Evolutionary conservation across 2,888 invertebrate genomes (phyloP).

Genomic region (Eristalis arbustorum): DNA sequence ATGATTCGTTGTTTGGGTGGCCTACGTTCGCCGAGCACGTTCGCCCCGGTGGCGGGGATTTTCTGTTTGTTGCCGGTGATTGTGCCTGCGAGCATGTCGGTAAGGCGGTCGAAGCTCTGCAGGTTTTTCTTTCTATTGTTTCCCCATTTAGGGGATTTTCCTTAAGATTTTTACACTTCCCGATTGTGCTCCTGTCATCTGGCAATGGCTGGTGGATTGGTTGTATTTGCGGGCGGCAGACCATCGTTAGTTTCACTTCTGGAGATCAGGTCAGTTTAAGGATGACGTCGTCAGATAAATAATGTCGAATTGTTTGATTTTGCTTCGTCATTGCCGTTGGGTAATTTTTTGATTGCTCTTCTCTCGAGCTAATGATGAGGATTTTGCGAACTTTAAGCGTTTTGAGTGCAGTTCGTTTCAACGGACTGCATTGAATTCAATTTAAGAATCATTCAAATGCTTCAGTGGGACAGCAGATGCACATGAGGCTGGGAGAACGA

Average conservation of each 20-base stretch:
- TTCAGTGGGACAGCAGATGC: background rate
- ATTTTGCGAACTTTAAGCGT: background rate
- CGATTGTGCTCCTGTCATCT: conserved; percentile 29
- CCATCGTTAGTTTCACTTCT: conserved; percentile 12
- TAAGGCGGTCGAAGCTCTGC: background rate
- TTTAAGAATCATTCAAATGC: background rate
- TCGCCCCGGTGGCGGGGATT: background rate
- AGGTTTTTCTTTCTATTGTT: conserved; percentile 54
- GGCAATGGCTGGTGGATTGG: background rate
- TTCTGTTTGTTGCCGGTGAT: conserved; percentile 18
- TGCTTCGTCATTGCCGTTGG: background rate
- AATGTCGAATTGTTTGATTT: conserved; percentile 38
- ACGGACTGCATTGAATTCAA: background rate
- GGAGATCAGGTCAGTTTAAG: conserved; percentile 51
- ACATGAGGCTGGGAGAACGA: too few species aligned
- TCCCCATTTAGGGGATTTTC: conserved; percentile 57
- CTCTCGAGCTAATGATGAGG: background rate
- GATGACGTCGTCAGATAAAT: conserved; percentile 55
- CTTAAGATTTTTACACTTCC: conserved; percentile 47
- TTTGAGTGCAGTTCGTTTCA: background rate
- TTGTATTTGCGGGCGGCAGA: background rate
- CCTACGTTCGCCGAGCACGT: conserved; percentile 7
- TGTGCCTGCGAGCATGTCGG: background rate
- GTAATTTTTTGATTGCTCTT: background rate
- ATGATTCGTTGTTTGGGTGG: conserved; percentile 21